Base-by-base conservation (phyloP, 2,797 vertebrate species). In the Sebastes jordani region DNA sequence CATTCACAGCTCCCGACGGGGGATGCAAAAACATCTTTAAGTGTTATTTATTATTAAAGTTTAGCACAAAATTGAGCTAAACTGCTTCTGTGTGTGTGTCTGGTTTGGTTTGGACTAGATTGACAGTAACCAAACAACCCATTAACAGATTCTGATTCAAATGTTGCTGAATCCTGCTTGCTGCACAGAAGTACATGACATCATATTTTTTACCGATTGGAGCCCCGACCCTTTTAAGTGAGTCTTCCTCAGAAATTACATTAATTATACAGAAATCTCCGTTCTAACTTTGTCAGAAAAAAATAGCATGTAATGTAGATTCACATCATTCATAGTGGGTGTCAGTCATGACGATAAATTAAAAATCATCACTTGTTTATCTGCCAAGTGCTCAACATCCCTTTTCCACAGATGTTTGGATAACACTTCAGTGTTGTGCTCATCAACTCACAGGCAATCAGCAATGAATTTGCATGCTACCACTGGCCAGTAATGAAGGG, bases 401-500 rank as follows among this genome's bases (percentile, higher is more conserved):
- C 78, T 63, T 46, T 78, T 67, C 74, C 34, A 80, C 63, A 74
- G 46, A 74, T 74, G 27, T 84, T 78, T 83, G 58, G 81, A 90
- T 87, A 83, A 65, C 56, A 72, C 22, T 83, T 54, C 71, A 69
- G 18, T 64, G 27, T 72, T 64, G 27, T 72, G 13, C 71, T 84
- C 79, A 86, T 88, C 84, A 84, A 77, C 82, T 84, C 56, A 25
- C 8, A 83, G 49, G 27, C 74, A 88, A 76, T 81, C 66, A 84
- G 71, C 84, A 84, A 80, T 80, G 74, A 66, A 86, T 93, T 87
- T 88, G 64, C 71, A 82, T 91, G 84, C 75, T 80, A 66, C 77
- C 63, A 85, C 81, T 86, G 82, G 76, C 79, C 78, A 64, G 79
- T 90, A 91, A 92, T 88, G 78, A 90, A 90, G 70, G 73, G 74